Base-by-base conservation (phyloP, 2,797 vertebrate genomes). In the Malurus splendens region DNA sequence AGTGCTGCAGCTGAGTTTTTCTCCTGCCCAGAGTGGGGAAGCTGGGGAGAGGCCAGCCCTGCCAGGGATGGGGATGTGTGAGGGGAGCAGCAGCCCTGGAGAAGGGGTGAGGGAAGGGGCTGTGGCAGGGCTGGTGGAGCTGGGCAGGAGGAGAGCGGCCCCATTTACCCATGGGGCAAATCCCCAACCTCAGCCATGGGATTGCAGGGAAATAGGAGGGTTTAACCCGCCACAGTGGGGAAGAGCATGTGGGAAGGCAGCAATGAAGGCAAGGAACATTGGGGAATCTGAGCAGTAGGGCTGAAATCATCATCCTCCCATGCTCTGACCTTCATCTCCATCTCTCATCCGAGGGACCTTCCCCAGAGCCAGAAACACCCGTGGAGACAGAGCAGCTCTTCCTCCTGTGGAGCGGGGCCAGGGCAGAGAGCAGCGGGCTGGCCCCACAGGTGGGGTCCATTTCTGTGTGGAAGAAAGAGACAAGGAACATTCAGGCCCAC, bases 141-240 rank as follows among this genome's bases (percentile, higher is more conserved):
- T 48, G 52, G 20, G 30, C 33, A 39, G 56, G 33, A 56, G 57
- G 23, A 55, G n/a, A 30, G 42, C 16, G 12, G 19, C 25, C 52
- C 16, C 0, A 0, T 36, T 36, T 36, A 36, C 10, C 39, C 2
- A 1, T 5, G 6, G 27, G 51, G 12, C 17, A 45, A 45, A 51
- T 56, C 25, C 2, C 15, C 36, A 9, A 18, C 30, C 30, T 42
- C 18, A 33, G 38, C 15, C 2, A 2, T 0, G 27, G 44, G 39
- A 4, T 1, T 57, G 28, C 7, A 25, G 25, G 1, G 17, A 33
- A 38, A 4, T 0, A 1, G 23, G 10, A 9, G 7, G 2, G 3
- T 10, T 85, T 84, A 56, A 67, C 20, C 20, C 42, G 15, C 17
- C 6, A 0, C 4, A 16, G 32, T 27, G 42, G 28, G 57, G 65